A percentile compares a stretch with the other conserved stretches of the same genome.
Conservation (phyloP, 2,888 invertebrate genomes). For the Sacculina carcini region DNA sequence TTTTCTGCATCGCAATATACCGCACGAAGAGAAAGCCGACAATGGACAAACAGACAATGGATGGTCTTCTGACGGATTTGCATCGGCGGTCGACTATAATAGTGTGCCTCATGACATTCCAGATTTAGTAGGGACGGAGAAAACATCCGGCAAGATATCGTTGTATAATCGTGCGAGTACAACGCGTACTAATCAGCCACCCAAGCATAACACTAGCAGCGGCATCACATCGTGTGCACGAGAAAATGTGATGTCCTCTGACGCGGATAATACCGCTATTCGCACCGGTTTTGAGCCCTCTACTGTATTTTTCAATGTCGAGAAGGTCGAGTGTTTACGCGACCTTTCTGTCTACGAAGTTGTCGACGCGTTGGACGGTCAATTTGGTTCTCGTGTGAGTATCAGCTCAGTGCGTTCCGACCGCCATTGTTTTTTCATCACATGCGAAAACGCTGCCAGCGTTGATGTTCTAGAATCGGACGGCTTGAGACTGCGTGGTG, state of each 20-base stretch:
- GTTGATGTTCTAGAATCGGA: slow-evolving; percentile 16
- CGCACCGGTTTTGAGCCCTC: too few relatives aligned
- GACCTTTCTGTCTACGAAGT: slow-evolving; percentile 19
- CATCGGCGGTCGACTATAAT: not conserved
- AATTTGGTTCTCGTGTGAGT: slow-evolving; percentile 17
- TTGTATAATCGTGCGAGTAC: not conserved
- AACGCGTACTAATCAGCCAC: slow-evolving; percentile 7
- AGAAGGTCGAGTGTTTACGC: too few relatives aligned
- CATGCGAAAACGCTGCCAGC: too few relatives aligned
- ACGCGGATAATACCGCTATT: too few relatives aligned
- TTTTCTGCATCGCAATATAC: not conserved
- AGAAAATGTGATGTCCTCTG: too few relatives aligned
- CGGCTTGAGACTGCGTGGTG: slow-evolving; percentile 16
- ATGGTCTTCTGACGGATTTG: slow-evolving; percentile 8
- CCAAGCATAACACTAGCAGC: too few relatives aligned
- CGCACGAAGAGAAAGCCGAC: not conserved
- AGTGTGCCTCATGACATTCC: slow-evolving; percentile 11
- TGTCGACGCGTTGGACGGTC: slow-evolving; percentile 19
- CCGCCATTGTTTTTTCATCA: too few relatives aligned
- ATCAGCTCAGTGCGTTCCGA: slow-evolving; percentile 19
- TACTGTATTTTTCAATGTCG: too few relatives aligned
- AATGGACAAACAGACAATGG: not conserved
- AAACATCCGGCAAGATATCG: not conserved
- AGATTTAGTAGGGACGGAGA: slow-evolving; percentile 11
- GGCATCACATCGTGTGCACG: too few relatives aligned